Conservation (phyloP, 2,888 invertebrate genomes). For the Cantharis nigra region DNA sequence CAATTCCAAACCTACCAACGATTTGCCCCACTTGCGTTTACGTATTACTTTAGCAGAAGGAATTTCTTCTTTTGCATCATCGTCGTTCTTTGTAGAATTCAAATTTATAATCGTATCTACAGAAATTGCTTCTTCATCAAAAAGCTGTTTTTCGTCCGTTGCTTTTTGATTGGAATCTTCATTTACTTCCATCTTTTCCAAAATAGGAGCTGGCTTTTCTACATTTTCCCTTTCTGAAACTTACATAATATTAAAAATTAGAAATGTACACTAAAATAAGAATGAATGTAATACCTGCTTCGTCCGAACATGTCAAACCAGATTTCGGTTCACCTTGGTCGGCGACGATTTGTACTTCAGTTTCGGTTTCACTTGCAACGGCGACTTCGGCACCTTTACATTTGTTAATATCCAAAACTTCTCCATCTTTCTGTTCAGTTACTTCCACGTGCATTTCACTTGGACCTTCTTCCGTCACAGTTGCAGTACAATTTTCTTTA, state of each 20-base stretch:
- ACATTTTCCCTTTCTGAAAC: not conserved
- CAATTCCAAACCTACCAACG: slow-evolving; percentile 18
- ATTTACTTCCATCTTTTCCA: not conserved
- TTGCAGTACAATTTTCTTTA: not conserved
- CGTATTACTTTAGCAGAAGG: not conserved
- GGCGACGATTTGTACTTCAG: slow-evolving; percentile 12
- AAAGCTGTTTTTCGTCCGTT: not conserved
- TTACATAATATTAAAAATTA: not conserved
- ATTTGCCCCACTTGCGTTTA: slow-evolving; percentile 33
- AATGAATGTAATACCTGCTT: slow-evolving; percentile 8
- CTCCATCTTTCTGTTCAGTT: slow-evolving; percentile 55
- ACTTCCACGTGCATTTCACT: slow-evolving; percentile 53
- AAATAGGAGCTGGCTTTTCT: not conserved
- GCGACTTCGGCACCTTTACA: slow-evolving; percentile 38
- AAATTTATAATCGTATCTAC: not conserved
- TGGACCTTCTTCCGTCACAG: slow-evolving; percentile 35
- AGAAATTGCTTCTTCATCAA: slow-evolving; percentile 6
- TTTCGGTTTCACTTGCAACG: slow-evolving; percentile 12
- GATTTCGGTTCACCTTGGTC: not conserved
- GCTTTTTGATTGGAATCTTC: not conserved
- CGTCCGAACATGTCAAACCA: slow-evolving; percentile 1
- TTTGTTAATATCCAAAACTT: slow-evolving; percentile 41
- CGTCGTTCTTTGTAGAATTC: not conserved
- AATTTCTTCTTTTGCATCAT: not conserved
- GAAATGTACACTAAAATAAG: not conserved